These are phyloP conservation scores for Drosophila navojoa DNA, from an alignment of 1,140 invertebrate genomes.

Conservation along the genomic window DNA sequence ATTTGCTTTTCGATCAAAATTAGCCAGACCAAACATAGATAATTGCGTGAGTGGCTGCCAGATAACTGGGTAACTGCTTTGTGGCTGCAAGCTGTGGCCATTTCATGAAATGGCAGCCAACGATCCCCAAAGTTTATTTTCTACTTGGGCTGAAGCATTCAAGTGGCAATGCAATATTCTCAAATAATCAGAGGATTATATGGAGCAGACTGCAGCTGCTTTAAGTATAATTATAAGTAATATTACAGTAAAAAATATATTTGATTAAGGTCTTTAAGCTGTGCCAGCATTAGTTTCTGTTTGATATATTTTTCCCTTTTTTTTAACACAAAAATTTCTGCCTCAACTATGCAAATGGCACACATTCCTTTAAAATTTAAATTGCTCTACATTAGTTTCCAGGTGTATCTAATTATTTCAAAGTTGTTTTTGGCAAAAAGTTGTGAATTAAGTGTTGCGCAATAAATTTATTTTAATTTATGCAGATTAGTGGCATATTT, in stretches of 20 bases:
- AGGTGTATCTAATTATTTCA: neutral
- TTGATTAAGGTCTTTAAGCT: too few relatives aligned
- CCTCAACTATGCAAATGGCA: neutral
- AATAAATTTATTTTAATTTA: neutral
- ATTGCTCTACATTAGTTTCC: neutral
- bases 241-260: too few relatives aligned
- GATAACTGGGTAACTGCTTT: neutral
- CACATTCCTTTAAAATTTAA: neutral
- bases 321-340: neutral
- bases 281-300: too few relatives aligned
- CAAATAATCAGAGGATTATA: neutral
- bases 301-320: neutral
- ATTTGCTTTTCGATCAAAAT: slow-evolving; percentile 50
- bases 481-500: neutral
- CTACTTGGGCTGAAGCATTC: neutral
- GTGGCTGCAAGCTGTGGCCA: too few relatives aligned
- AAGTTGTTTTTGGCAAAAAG: neutral
- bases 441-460: neutral
- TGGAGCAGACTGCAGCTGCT: too few relatives aligned
- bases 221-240: too few relatives aligned
- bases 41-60: neutral
- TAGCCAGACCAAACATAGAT: slow-evolving; percentile 4
- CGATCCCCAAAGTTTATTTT: neutral
- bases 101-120: neutral
- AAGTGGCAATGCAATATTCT: neutral